Evolutionary conservation across 2,888 invertebrate genomes (phyloP), one percentile per base, ranked within the genome.

Genomic region (Leucophenga montana): DNA sequence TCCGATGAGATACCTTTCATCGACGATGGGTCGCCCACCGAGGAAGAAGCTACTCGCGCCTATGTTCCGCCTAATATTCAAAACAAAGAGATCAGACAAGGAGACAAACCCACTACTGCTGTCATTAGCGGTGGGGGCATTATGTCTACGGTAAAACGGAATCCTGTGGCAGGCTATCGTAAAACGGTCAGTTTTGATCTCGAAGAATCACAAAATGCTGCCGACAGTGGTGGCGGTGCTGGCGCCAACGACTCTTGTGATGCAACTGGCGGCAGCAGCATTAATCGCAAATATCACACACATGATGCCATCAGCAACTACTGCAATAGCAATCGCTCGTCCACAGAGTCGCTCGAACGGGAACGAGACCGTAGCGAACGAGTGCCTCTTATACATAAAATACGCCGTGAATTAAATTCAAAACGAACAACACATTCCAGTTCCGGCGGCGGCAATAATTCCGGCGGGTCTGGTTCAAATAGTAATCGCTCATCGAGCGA

Each of bases 121-220:
- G 74, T 69, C 59, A 75, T 73, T 61, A 76, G 81, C 61, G n/a
- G 66, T 14, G 46, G 66, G 6, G 33, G 66, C 66, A 82, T 78
- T 50, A 75, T 74, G 59, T 71, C 80, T 0, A 70, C 71, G 0
- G 68, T 48, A 0, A 81, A 78, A 33, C 78, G 84, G 20, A 76
- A 75, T 59, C 68, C 82, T 3, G 76, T 72, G 27, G 72, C 77
- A n/a, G 79, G 82, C 33, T 85, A 82, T 71, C 84, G 89, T 0
- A 89, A 89, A 73, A 89, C 89, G 11, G 89, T 89, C 53, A 89
- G 89, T 73, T 89, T 89, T 73, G 89, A 89, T 77, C 77, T 88
- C 65, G 85, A 86, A 46, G 77, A 83, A 18, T 75, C 78, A 5
- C 22, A 71, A 73, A 68, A 13, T 18, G 14, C 75, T 80, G 46